Conservation (phyloP, 2,888 invertebrate species). For the Epirrhoe alternata region DNA sequence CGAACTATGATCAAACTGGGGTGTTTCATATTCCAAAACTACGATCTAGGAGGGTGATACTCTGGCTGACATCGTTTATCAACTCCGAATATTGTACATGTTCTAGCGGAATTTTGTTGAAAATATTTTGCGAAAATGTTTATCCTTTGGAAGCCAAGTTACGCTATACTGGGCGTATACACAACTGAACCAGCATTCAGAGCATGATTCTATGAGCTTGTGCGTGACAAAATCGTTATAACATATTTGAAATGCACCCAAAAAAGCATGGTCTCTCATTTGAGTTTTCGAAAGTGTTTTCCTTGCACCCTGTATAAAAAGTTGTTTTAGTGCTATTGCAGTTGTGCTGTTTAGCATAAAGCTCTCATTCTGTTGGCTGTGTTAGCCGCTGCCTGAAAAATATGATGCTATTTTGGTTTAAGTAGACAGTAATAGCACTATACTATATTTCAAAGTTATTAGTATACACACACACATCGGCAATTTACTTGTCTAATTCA, state of each 20-base stretch:
- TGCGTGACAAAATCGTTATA: too few relatives aligned
- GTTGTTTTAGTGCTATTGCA: neutral
- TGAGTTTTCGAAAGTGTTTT: too few relatives aligned
- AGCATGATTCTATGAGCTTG: too few relatives aligned
- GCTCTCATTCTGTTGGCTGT: neutral
- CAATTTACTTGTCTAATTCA: too few relatives aligned
- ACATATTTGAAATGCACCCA: too few relatives aligned
- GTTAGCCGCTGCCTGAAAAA: neutral
- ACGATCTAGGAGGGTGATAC: conserved; percentile 18
- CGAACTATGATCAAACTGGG: conserved; percentile 12
- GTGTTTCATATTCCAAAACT: conserved; percentile 21
- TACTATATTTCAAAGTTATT: neutral
- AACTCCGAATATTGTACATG: conserved; percentile 36
- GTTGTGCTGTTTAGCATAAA: neutral
- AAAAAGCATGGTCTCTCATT: too few relatives aligned
- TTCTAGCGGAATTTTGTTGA: conserved; percentile 15
- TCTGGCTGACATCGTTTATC: conserved; percentile 41
- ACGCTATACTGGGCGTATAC: too few relatives aligned
- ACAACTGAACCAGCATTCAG: too few relatives aligned
- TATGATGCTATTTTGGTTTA: neutral
- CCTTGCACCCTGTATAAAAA: neutral
- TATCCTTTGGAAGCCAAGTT: conserved; percentile 12
- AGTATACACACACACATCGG: too few relatives aligned
- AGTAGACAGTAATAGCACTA: too few relatives aligned
- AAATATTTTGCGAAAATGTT: conserved; percentile 31